Evolutionary conservation across 1,140 invertebrate species (phyloP), one percentile per base, ranked within the genome.

Genomic region (Ctenoplectra terminalis): DNA sequence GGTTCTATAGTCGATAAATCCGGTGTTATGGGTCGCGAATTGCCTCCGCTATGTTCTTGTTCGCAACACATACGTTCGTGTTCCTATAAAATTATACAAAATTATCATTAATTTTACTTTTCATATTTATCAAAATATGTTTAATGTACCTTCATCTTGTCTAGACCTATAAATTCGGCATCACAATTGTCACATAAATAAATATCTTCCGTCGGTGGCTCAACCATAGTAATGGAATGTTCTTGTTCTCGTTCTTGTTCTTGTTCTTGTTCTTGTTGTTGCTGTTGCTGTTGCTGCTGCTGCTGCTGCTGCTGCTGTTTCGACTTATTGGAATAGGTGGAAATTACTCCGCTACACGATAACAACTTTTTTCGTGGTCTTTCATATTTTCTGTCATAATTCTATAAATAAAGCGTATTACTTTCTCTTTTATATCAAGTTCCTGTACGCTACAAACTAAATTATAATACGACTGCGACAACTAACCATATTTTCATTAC

Each of bases 131-230:
- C 4, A 7, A 54, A 46, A n/a, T 50, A 48, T 9, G 13, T 9
- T 37, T 26, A 2, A 50, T 23, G 87, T 94, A 95, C 95, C 93
- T 95, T 93, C 90, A 95, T 95, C 84, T 95, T 93, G 79, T 94
- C 91, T 43, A 94, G 92, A 61, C 94, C 94, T 73, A 94, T 90
- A 60, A 95, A 93, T 91, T 95, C 95, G 26, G 95, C 96, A 92
- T 96, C 96, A 90, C 96, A 97, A 88, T 96, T 96, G 85, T 97
- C 96, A 89, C 96, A 97, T 15, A 96, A 92, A 91, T 96, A 96
- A 86, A 97, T 96, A 87, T 96, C 96, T 63, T 95, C 94, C 1
- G 90, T 91, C 3, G 94, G 92, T 67, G 95, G 94, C 84, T 95
- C 94, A 58, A 95, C 94, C 89, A 95, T 95, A 79, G 92, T 88